Evolutionary conservation across 2,113 vertebrate genomes (phyloP).

Genomic region (Protobothrops mucrosquamatus): DNA sequence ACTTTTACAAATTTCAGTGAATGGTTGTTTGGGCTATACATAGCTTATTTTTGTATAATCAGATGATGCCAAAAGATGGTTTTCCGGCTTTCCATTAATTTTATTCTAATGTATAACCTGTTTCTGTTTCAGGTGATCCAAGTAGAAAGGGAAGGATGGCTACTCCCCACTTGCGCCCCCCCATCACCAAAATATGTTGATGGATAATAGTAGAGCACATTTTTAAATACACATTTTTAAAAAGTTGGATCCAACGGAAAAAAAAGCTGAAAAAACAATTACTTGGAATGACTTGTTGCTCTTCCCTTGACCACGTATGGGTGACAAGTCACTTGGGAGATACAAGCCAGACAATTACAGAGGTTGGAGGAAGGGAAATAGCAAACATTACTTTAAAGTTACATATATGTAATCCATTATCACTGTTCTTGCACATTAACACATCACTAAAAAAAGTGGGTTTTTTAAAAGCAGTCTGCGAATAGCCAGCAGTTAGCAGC

Average conservation of each 20-base stretch:
- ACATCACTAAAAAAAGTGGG: slow-evolving; percentile 58
- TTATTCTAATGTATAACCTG: neutral
- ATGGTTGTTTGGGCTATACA: neutral
- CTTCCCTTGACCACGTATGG: neutral
- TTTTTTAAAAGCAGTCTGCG: slow-evolving; percentile 45
- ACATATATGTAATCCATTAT: slow-evolving; percentile 51
- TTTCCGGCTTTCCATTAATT: neutral
- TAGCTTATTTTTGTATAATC: neutral
- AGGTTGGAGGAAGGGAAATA: slow-evolving; percentile 2
- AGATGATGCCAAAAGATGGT: neutral
- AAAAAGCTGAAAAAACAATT: slow-evolving; percentile 32
- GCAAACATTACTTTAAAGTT: slow-evolving; percentile 47
- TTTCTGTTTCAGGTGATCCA: neutral
- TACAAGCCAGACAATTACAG: slow-evolving; percentile 31
- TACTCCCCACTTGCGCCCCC: neutral
- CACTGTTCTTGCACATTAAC: slow-evolving; percentile 58
- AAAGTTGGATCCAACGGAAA: neutral
- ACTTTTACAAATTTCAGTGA: neutral
- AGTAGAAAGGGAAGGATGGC: neutral
- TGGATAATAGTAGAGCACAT: neutral
- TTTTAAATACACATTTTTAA: neutral
- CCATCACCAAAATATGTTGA: neutral
- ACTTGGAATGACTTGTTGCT: slow-evolving; percentile 16
- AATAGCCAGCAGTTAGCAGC: slow-evolving; percentile 58
- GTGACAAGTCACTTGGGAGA: slow-evolving; percentile 15